A percentile compares a stretch with the other conserved stretches of the same genome.
These are phyloP conservation scores for Nothocercus julius DNA, from an alignment of 2,113 vertebrate species.

Conservation along the genomic window DNA sequence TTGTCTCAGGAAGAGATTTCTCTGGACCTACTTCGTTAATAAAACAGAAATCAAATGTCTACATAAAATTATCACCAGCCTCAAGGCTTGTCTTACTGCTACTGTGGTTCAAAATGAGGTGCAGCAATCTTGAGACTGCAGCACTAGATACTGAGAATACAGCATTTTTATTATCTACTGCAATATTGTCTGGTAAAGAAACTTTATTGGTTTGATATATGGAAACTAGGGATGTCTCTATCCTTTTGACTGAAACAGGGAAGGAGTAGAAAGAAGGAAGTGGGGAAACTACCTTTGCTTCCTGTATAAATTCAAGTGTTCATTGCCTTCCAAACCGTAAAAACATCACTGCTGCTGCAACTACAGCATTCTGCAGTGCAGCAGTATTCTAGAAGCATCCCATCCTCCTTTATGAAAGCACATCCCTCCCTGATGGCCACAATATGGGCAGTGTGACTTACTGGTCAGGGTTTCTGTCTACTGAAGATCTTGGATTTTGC, in stretches of 20 bases:
- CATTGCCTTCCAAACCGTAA: not conserved
- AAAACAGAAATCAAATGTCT: not conserved
- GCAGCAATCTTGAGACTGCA: not conserved
- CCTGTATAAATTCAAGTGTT: not conserved
- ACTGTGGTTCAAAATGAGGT: not conserved
- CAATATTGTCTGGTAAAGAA: not conserved
- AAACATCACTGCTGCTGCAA: not conserved
- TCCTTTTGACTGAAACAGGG: not conserved
- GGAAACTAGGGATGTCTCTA: not conserved
- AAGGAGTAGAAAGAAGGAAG: not conserved
- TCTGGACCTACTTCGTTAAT: not conserved
- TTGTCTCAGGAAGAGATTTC: not conserved
- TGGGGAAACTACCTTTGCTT: not conserved
- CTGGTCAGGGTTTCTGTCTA: not conserved
- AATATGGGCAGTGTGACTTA: not conserved
- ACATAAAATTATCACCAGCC: not conserved
- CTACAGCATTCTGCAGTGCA: not conserved
- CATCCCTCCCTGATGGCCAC: rapidly evolving
- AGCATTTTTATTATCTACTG: not conserved
- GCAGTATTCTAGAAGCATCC: not conserved
- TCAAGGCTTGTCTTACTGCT: not conserved
- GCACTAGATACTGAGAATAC: not conserved
- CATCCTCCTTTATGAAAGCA: not conserved
- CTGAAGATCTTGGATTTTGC: not conserved
- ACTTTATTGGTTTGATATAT: not conserved